Evolutionary conservation across 2,113 vertebrate genomes (phyloP).

Genomic region (Sylvilagus bachmani): DNA sequence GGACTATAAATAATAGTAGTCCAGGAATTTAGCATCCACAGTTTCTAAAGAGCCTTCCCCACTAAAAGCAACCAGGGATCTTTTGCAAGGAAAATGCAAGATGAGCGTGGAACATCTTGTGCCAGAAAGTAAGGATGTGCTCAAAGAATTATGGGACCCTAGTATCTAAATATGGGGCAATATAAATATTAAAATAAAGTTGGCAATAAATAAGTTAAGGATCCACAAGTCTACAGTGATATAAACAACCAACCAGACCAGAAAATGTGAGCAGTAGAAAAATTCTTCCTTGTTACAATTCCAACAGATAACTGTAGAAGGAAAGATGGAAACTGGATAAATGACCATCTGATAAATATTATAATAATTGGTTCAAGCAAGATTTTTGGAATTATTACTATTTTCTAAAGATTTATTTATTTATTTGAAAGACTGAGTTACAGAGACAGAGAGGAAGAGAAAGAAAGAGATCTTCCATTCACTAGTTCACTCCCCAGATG

Average conservation of each 20-base stretch:
- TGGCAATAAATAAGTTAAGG: not conserved
- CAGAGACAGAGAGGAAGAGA: no score
- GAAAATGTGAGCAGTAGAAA: not conserved
- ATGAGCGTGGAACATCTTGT: not conserved
- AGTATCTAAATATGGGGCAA: not conserved
- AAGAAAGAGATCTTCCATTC: no score
- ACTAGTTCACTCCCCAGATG: no score
- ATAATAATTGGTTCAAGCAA: not conserved
- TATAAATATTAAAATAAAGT: constrained; percentile 30
- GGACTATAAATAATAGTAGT: not conserved
- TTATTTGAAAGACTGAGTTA: no score
- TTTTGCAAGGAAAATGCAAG: not conserved
- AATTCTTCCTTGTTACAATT: constrained; percentile 23
- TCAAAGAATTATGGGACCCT: not conserved
- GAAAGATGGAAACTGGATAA: constrained; percentile 38
- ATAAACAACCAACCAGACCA: constrained; percentile 12
- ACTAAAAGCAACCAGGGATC: not conserved
- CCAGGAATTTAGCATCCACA: not conserved
- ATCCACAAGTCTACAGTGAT: not conserved
- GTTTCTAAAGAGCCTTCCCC: constrained; percentile 45
- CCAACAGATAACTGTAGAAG: not conserved
- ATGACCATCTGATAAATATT: constrained; percentile 3
- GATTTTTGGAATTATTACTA: not conserved
- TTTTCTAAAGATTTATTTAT: no score
- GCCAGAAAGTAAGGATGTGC: not conserved